These are phyloP conservation scores for Lucilia cuprina DNA, from an alignment of 1,140 invertebrate genomes.

Conservation along the genomic window DNA sequence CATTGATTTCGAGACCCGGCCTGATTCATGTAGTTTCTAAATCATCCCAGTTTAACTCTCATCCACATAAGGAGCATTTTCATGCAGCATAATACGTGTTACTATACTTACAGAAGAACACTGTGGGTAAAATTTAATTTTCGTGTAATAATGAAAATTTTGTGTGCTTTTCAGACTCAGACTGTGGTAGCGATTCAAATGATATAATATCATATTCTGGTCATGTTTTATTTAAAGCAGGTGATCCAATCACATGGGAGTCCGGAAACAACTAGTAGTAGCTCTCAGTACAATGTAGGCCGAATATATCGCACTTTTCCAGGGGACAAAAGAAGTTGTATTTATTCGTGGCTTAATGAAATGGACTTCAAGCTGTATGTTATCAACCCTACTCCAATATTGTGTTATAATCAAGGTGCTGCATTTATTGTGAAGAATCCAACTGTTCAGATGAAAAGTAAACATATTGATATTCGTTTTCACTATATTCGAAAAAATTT, in stretches of 20 bases:
- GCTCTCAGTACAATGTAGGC: constrained; percentile 58
- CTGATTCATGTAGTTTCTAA: constrained; percentile 17
- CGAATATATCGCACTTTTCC: constrained; percentile 51
- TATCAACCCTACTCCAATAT: neutral
- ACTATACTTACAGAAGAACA: constrained; percentile 20
- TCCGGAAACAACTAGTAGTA: constrained; percentile 62
- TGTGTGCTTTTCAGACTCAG: neutral
- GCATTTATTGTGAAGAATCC: constrained; percentile 26
- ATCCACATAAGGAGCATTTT: constrained; percentile 34
- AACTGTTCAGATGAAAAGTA: constrained; percentile 27
- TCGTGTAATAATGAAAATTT: neutral
- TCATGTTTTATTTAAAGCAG: constrained; percentile 42
- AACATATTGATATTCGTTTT: constrained; percentile 35
- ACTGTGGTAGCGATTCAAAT: neutral
- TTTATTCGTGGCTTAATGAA: constrained; percentile 49
- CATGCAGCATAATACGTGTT: constrained; percentile 32
- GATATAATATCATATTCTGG: constrained; percentile 39
- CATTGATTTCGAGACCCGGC: constrained; percentile 6
- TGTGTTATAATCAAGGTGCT: constrained; percentile 24
- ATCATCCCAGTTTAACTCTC: constrained; percentile 8
- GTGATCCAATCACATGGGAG: constrained; percentile 59
- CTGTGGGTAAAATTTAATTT: constrained; percentile 4
- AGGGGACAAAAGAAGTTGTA: constrained; percentile 58
- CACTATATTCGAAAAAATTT: constrained; percentile 23
- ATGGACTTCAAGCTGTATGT: constrained; percentile 7